Evolutionary conservation across 1,140 invertebrate genomes (phyloP), one percentile per base, ranked within the genome.

Genomic region (Nautilus pompilius): DNA sequence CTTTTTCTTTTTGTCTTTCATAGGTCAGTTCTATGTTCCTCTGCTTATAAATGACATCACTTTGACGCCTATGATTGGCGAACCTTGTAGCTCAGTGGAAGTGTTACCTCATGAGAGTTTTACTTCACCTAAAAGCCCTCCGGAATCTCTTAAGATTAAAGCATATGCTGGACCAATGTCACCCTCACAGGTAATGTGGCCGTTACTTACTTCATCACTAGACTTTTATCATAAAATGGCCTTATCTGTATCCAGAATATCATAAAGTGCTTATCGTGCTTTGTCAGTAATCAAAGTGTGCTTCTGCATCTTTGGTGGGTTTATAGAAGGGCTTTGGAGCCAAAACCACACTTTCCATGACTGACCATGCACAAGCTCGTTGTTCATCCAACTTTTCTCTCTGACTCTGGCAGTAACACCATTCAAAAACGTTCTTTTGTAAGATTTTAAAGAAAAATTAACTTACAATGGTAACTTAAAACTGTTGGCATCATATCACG

Each of bases 121-220:
- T 41, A 15, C 45, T 36, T 20, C 32, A 33, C 26, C 28, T 55
- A 49, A 60, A 30, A 68, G 60, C 45, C 69, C 73, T 15, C 74
- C 55, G 46, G 66, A 77, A 48, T 63, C 69, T 28, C 60, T 60
- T 2, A 57, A 90, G 54, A 89, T 90, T 82, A 86, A 87, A 70
- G 93, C 92, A 3, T 89, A 89, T 81, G 92, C 91, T 22, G 92
- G 93, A 13, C 93, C 92, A 32, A 94, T 94, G 92, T 86, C 87
- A 8, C 87, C 88, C 63, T 81, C 86, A 2, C 86, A 72, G 68
- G 76, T 78, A 65, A 55, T 22, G 15, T 53, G 15, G 26, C 29
- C n/a, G 22, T 20, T 24, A 28, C 13, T n/a, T 32, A 1, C 54
- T 1, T 22, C 29, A 30, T 30, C 28, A 29, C 22, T 29, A 8